Base-by-base conservation (phyloP, 2,888 invertebrate species). In the Phengaris alcon region DNA sequence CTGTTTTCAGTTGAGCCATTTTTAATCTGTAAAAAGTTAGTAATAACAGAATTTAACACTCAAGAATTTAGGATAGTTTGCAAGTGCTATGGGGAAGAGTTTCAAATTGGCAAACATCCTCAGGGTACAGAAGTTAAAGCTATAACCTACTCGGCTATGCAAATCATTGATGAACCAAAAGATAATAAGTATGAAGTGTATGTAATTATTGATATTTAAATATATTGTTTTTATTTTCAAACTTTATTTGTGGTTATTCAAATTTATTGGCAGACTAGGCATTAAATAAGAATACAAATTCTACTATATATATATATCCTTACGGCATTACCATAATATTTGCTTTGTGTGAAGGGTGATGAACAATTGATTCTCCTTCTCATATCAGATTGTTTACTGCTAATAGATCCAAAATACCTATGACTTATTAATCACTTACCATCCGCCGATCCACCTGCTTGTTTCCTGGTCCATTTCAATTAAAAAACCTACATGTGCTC, bases 121-220 rank as follows among this genome's bases (percentile, higher is more conserved):
- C 99, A 99, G 91, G 99, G 99, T 13, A 97, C 98, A 3, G 99
- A 99, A 93, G 98, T 99, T 3, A 99, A 99, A 89, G 99, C 99
- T 54, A 99, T 99, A 80, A 99, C 99, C 6, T 99, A 99, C 90
- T 99, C 99, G 8, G 98, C 99, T 75, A 99, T 99, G 99, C 99
- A 99, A 93, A 95, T 97, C 79, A 93, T 98, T 80, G 95, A 96
- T 83, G 94, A 95, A 81, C 95, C 95, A 68, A 94, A 96, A 81
- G 95, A 95, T 82, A 95, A 95, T 79, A 94, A 95, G 83, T 96
- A 95, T 90, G 98, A 99, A 94, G 94, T 99, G 70, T 99, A 97
- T 96, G 99, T 99, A 82, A 99, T 99, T 88, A 97, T 99, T 88
- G 99, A 99, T 94, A 99, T 99, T 90, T 99, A 91, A 86, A 79